These are phyloP conservation scores for Sinocyclocheilus grahami DNA, from an alignment of 2,113 vertebrate genomes.

Conservation along the genomic window DNA sequence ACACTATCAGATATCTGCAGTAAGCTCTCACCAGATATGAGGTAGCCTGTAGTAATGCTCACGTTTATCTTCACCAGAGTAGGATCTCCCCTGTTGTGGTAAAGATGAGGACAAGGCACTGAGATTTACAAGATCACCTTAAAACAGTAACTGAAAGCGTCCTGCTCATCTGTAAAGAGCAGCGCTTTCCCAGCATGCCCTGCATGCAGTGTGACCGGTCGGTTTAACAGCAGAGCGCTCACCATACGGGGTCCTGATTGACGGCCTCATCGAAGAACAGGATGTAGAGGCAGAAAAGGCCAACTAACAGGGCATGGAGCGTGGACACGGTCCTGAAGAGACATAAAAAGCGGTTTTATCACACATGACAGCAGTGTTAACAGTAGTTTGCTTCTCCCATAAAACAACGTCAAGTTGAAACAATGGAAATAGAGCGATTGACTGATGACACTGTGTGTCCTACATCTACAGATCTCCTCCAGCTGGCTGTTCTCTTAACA, in stretches of 20 bases:
- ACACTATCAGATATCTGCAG: not conserved
- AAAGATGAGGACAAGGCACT: slow-evolving; percentile 58
- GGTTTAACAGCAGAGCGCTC: slow-evolving; percentile 66
- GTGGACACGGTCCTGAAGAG: slow-evolving; percentile 90
- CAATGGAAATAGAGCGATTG: not conserved
- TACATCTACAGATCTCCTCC: not conserved
- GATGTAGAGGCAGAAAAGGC: slow-evolving; percentile 87
- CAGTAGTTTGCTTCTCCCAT: not conserved
- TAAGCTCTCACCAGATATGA: slow-evolving; percentile 91
- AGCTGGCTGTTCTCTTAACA: not conserved
- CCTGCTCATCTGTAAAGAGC: slow-evolving; percentile 5
- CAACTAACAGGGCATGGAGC: slow-evolving; percentile 90
- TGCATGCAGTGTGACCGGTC: slow-evolving; percentile 34
- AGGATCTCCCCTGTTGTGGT: slow-evolving; percentile 86
- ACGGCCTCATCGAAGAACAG: slow-evolving; percentile 86
- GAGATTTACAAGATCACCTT: not conserved
- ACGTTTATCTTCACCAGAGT: slow-evolving; percentile 89
- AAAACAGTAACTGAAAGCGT: slow-evolving; percentile 13
- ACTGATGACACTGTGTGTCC: not conserved
- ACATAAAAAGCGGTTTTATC: not conserved
- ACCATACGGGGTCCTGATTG: slow-evolving; percentile 91
- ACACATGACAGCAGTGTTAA: not conserved
- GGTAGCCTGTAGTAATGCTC: slow-evolving; percentile 95
- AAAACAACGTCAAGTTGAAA: not conserved
- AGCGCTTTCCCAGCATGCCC: slow-evolving; percentile 33